phyloP scores from a whole-genome alignment of 1,140 invertebrate genomes.

The Trigoniulus corallinus region DNA sequence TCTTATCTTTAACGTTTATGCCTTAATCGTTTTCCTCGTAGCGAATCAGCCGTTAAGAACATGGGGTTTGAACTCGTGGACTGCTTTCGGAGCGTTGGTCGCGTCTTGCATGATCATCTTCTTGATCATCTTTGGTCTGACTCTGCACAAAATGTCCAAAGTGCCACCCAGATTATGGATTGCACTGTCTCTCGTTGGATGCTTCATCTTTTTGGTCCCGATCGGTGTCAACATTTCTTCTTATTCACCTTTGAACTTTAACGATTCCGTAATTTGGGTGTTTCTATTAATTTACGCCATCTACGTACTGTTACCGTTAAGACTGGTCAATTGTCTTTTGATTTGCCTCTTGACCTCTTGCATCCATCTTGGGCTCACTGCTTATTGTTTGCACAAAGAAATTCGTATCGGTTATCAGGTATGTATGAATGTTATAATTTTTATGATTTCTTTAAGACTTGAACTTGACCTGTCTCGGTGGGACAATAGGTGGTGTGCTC shows the following conservation, averaged over 20 bases:
- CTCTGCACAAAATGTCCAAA: background rate
- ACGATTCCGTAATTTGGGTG: slow-evolving; percentile 53
- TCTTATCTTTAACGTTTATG: slow-evolving; percentile 20
- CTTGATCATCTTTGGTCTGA: background rate
- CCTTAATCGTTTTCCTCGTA: slow-evolving; percentile 1
- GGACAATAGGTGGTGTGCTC: no score
- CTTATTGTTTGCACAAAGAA: background rate
- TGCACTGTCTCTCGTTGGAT: slow-evolving; percentile 39
- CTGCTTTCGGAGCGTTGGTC: background rate
- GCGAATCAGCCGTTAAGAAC: no score
- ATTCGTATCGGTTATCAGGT: background rate
- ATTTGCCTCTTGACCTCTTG: slow-evolving; percentile 31
- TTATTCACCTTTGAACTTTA: slow-evolving; percentile 21
- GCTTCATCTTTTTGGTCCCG: slow-evolving; percentile 41
- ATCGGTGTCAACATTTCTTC: slow-evolving; percentile 35
- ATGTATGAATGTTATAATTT: no score
- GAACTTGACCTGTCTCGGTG: no score
- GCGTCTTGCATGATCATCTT: background rate
- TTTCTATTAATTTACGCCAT: slow-evolving; percentile 66
- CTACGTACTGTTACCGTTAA: slow-evolving; percentile 61
- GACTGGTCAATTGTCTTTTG: slow-evolving; percentile 41
- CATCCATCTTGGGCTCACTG: background rate
- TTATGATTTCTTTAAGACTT: no score
- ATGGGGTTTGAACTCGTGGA: slow-evolving; percentile 8
- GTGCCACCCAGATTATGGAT: slow-evolving; percentile 24